These are phyloP conservation scores for Echinometra lucunter DNA, from an alignment of 53 echinoderm and acorn worm genomes.

Conservation along the genomic window DNA sequence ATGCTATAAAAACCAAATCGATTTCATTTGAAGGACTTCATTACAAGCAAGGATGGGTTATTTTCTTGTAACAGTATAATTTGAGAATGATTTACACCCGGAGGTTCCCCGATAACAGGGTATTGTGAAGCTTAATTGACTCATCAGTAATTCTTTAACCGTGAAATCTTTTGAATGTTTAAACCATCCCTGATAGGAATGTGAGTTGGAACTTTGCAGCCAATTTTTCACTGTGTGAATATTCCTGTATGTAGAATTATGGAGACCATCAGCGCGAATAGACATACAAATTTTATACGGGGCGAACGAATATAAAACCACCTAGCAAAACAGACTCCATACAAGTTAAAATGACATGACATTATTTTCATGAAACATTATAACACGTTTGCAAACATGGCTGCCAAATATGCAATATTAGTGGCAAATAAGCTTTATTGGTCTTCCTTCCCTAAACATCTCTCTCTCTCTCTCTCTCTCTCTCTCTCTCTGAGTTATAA, in stretches of 20 bases:
- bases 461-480: not conserved
- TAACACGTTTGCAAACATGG: not conserved
- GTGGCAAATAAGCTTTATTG: not conserved
- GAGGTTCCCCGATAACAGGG: too few species aligned
- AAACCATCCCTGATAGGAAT: too few species aligned
- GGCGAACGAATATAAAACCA: too few species aligned
- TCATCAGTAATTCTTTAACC: too few species aligned
- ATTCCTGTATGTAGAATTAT: not conserved
- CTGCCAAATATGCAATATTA: not conserved
- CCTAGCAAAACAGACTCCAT: not conserved
- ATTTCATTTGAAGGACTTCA: not conserved
- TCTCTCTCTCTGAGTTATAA: not conserved
- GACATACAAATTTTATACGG: not conserved
- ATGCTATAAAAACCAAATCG: not conserved
- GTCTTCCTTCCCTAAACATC: not conserved
- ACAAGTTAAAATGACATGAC: not conserved
- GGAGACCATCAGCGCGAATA: not conserved
- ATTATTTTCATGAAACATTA: not conserved
- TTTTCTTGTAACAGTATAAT: not conserved
- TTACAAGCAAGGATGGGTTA: not conserved
- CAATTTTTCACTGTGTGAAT: too few species aligned
- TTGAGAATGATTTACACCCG: too few species aligned
- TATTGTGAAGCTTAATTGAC: too few species aligned
- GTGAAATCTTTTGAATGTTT: too few species aligned
- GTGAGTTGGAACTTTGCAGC: too few species aligned